A percentile compares a stretch with the other conserved stretches of the same genome.
Evolutionary conservation across 1,140 invertebrate genomes (phyloP).

Genomic region (Zophobas atratus): DNA sequence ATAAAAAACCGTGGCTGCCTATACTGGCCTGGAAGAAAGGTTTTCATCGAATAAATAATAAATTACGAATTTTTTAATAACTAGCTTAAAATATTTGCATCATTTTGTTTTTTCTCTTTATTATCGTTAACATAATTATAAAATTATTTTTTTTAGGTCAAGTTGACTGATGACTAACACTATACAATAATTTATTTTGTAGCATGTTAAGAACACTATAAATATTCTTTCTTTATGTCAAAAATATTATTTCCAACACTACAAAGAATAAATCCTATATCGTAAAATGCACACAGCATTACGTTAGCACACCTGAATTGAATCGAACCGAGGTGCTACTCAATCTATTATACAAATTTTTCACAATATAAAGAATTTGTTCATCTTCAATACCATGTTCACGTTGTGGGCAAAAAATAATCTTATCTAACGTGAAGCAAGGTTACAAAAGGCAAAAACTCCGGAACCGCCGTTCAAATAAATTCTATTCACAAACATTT

Average conservation of each 20-base stretch:
- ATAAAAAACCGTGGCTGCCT: conserved; percentile 57
- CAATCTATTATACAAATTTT: conserved; percentile 32
- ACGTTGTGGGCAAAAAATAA: conserved; percentile 51
- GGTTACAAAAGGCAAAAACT: conserved; percentile 55
- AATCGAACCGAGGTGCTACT: conserved; percentile 39
- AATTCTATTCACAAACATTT: conserved; percentile 47
- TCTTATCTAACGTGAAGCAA: conserved; percentile 55
- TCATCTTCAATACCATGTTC: conserved; percentile 37
- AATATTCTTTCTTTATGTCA: conserved; percentile 61
- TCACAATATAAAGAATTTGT: conserved; percentile 46
- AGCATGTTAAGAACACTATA: conserved; percentile 62
- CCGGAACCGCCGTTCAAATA: conserved; percentile 30
- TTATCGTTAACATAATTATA: conserved; percentile 64
- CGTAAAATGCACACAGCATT: conserved; percentile 44
- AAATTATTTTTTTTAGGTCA: conserved; percentile 56
- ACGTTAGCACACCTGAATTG: conserved; percentile 34
- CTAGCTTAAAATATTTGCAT: conserved; percentile 65
- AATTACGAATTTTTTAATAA: conserved; percentile 52
- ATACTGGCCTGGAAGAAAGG: conserved; percentile 59
- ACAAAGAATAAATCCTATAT: conserved; percentile 51
- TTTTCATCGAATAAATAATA: conserved; percentile 52
- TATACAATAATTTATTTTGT: conserved; percentile 63
- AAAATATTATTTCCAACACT: conserved; percentile 64
- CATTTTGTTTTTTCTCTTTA: conserved; percentile 56
- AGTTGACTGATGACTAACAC: conserved; percentile 61